Percentiles rank a stretch among this genome's conserved stretches.
Evolutionary conservation across 2,888 invertebrate species (phyloP).

Genomic region (Lathronympha strigana): DNA sequence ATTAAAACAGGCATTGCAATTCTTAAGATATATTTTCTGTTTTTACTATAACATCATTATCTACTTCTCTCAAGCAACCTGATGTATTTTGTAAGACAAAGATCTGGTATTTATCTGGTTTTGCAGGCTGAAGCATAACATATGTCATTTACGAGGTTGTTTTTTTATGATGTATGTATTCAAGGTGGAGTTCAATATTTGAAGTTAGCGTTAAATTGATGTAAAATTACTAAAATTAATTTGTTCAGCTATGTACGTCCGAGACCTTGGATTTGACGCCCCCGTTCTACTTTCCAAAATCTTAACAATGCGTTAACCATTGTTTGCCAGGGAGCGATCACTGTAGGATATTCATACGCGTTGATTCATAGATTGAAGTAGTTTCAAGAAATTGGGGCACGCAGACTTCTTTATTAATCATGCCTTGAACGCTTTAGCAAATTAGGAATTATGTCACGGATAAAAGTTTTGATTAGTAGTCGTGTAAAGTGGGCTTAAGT

Average conservation of each 20-base stretch:
- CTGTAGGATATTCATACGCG: conserved; percentile 21
- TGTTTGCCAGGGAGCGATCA: conserved; percentile 58
- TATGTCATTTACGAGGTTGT: conserved; percentile 25
- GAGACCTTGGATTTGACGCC: conserved; percentile 76
- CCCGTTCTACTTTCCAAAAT: conserved; percentile 79
- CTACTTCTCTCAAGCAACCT: not conserved
- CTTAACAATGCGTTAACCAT: conserved; percentile 76
- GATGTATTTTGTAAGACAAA: conserved; percentile 38
- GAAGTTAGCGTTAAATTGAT: conserved; percentile 60
- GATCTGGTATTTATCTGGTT: conserved; percentile 13
- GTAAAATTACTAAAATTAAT: conserved; percentile 59
- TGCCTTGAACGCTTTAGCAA: conserved; percentile 33
- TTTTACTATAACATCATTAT: not conserved
- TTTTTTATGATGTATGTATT: conserved; percentile 53
- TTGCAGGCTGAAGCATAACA: conserved; percentile 15
- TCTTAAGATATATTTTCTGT: not conserved
- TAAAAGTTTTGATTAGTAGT: conserved; percentile 34
- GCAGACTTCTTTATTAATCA: conserved; percentile 33
- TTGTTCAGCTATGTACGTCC: conserved; percentile 70
- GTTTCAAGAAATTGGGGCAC: conserved; percentile 32
- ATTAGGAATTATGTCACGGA: conserved; percentile 39
- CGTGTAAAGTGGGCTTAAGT: conserved; percentile 36
- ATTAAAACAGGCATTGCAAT: not conserved
- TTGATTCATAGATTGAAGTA: conserved; percentile 27
- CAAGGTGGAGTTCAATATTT: conserved; percentile 59